phyloP scores from a whole-genome alignment of 1,140 invertebrate genomes.

The Hyles vespertilio region DNA sequence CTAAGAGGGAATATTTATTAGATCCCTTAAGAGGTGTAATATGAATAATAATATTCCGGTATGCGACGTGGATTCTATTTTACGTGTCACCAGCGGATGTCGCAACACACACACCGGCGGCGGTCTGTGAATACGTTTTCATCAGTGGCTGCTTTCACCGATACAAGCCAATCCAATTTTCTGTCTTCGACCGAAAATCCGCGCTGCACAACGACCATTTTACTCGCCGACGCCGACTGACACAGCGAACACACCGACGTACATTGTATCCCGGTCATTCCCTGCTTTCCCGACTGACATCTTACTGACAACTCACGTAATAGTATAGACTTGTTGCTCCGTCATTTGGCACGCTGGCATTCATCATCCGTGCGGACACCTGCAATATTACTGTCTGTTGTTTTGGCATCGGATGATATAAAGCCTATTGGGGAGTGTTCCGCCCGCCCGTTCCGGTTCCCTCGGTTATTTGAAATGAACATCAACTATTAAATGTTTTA shows the following conservation, averaged over 20 bases:
- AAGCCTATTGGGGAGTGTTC: too few relatives aligned
- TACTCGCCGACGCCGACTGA: slow-evolving; percentile 22
- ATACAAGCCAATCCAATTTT: slow-evolving; percentile 51
- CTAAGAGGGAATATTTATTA: too few relatives aligned
- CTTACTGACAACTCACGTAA: slow-evolving; percentile 23
- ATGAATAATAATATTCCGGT: too few relatives aligned
- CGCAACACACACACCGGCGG: too few relatives aligned
- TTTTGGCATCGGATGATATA: too few relatives aligned
- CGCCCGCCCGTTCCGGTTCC: too few relatives aligned
- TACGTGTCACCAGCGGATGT: too few relatives aligned
- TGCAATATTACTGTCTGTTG: slow-evolving; percentile 3
- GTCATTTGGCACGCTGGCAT: slow-evolving; percentile 22
- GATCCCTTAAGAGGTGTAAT: too few relatives aligned
- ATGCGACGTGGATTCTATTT: too few relatives aligned
- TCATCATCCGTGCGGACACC: background rate
- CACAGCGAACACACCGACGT: slow-evolving; percentile 28
- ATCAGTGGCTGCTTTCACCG: slow-evolving; percentile 27
- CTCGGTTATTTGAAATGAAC: background rate
- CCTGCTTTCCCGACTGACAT: slow-evolving; percentile 20
- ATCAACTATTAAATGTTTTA: background rate
- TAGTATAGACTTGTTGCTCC: slow-evolving; percentile 33
- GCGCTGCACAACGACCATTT: slow-evolving; percentile 25
- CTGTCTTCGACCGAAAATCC: slow-evolving; percentile 39
- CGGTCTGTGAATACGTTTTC: slow-evolving; percentile 25
- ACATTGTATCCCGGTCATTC: slow-evolving; percentile 25